phyloP scores from a whole-genome alignment of 2,113 vertebrate genomes.

The Pterophyllum scalare region DNA sequence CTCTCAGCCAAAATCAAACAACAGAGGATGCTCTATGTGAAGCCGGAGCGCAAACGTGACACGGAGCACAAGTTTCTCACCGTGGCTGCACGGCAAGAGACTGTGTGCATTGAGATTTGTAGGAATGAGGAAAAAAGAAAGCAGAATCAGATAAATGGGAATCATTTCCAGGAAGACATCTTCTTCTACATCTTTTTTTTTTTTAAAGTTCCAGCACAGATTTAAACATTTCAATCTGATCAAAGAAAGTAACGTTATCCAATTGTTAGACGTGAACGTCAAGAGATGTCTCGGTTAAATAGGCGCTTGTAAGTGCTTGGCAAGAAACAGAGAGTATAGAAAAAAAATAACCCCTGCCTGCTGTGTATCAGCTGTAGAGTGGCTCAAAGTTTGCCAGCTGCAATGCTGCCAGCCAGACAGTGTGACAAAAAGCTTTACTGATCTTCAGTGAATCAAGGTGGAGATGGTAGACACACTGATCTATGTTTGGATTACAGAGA shows the following conservation, averaged over 20 bases:
- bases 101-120: not conserved
- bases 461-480: conserved; percentile 30
- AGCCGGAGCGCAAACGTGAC: not conserved
- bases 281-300: conserved; percentile 50
- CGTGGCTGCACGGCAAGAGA: not conserved
- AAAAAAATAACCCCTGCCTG: conserved; percentile 10
- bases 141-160: not conserved
- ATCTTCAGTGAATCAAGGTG: conserved; percentile 56
- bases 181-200: not conserved
- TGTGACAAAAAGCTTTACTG: conserved; percentile 27
- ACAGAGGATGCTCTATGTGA: not conserved
- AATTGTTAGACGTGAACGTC: conserved; percentile 6
- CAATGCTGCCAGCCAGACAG: conserved; percentile 44
- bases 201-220: not conserved
- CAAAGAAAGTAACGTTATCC: conserved; percentile 39
- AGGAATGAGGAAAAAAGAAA: not conserved
- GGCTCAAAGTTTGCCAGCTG: conserved; percentile 23
- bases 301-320: conserved; percentile 33
- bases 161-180: not conserved
- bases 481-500: not conserved
- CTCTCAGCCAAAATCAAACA: conserved; percentile 20
- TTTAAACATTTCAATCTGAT: conserved; percentile 28
- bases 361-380: conserved; percentile 45
- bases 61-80: not conserved
- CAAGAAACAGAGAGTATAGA: not conserved